Evolutionary conservation across 2,797 vertebrate genomes (phyloP).

Genomic region (Siniperca undulata): DNA sequence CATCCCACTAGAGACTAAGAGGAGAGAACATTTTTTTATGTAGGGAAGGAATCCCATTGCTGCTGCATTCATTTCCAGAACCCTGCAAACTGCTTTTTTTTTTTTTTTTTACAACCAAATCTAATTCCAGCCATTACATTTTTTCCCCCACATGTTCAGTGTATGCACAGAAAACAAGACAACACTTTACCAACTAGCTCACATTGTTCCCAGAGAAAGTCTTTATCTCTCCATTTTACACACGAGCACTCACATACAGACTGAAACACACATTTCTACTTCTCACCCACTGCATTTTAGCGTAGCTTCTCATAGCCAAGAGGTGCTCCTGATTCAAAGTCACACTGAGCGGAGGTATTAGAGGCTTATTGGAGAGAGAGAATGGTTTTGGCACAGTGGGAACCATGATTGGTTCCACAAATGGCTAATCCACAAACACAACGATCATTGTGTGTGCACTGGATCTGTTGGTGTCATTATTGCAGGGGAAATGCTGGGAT

Average conservation of each 20-base stretch:
- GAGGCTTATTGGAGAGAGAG: conserved; percentile 50
- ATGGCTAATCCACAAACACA: conserved; percentile 67
- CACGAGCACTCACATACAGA: neutral
- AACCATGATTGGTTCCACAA: conserved; percentile 56
- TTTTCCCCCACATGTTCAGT: conserved; percentile 1
- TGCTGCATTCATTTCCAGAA: conserved; percentile 30
- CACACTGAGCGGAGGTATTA: conserved; percentile 54
- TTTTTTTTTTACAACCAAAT: conserved; percentile 21
- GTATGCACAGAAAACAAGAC: neutral
- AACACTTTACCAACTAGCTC: neutral
- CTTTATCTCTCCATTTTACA: conserved; percentile 5
- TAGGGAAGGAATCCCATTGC: conserved; percentile 7
- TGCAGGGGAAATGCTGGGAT: conserved; percentile 32
- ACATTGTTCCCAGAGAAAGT: neutral
- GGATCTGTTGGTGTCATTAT: conserved; percentile 42
- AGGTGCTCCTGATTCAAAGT: conserved; percentile 54
- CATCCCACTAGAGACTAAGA: conserved; percentile 17
- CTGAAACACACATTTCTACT: conserved; percentile 21
- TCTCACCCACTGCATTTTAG: conserved; percentile 34
- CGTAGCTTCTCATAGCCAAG: conserved; percentile 29
- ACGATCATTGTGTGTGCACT: conserved; percentile 51
- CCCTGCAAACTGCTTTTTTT: neutral
- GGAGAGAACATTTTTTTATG: conserved; percentile 11
- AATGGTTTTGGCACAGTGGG: conserved; percentile 54
- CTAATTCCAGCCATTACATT: neutral